Evolutionary conservation across 2,888 invertebrate genomes (phyloP), one percentile per base, ranked within the genome.

Genomic region (Tipula helvola): DNA sequence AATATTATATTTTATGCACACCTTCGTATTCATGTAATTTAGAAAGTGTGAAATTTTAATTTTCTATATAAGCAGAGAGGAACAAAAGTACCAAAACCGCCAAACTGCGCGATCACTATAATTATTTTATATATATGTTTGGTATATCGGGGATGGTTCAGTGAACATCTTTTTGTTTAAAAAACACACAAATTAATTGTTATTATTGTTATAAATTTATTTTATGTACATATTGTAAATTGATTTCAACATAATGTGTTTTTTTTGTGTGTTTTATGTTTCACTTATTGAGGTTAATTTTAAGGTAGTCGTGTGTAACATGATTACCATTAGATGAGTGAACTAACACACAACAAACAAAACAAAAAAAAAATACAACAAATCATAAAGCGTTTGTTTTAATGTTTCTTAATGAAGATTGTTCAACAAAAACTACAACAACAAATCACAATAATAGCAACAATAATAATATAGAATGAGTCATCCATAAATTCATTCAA

Each of bases 11-110:
- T 28, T 4, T 28, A 39, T 39, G 7, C 8, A 44, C 5, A 52
- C 3, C 28, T 28, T 28, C 28, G 1, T 52, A 52, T 28, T 39
- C 39, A 28, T 12, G 71, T 28, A 71, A 71, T 71, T 71, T 71
- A 71, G 71, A 71, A 71, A 71, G 71, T 71, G 71, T 71, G 71
- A 71, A 71, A 71, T 71, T 71, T 71, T 71, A 71, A 71, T 71
- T 71, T 71, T 39, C 28, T 28, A 28, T 71, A 10, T 18, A 28
- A 71, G 10, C 71, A 71, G 28, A 71, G 28, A 71, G 71, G 18
- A 71, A 71, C 71, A 71, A 71, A 28, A 28, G 71, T 71, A 71
- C 71, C 71, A 71, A 71, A 71, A 71, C 71, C 28, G 71, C 71
- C 71, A 71, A 71, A 71, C 71, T 71, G 71, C 71, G 18, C 28